phyloP scores from a whole-genome alignment of 2,113 vertebrate genomes.

The Loxodonta africana region DNA sequence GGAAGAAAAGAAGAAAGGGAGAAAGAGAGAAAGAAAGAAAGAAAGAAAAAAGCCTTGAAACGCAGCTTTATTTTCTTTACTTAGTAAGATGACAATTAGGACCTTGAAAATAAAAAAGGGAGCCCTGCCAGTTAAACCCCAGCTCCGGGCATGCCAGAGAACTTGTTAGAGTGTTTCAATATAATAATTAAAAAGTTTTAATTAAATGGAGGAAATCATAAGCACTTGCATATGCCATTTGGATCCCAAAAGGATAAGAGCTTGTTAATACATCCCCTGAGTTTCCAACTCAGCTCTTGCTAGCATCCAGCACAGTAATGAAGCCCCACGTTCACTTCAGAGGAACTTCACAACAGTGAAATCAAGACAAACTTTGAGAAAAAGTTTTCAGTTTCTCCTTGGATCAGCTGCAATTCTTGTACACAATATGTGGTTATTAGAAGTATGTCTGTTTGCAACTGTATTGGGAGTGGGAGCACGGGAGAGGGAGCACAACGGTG shows the following conservation, averaged over 20 bases:
- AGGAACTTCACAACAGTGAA: neutral
- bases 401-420: neutral
- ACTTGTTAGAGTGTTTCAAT: no score
- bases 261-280: neutral
- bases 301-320: neutral
- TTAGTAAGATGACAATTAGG: neutral
- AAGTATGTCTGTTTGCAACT: neutral
- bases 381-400: constrained; percentile 25
- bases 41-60: neutral
- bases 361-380: neutral
- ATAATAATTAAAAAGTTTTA: constrained; percentile 61
- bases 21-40: no score
- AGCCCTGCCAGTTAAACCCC: no score
- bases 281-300: neutral
- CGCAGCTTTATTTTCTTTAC: constrained; percentile 8
- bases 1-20: no score
- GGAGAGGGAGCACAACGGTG: neutral
- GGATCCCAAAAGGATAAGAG: neutral
- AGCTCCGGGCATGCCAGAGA: no score
- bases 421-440: neutral
- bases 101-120: no score
- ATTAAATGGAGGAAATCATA: neutral
- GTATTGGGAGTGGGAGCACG: neutral
- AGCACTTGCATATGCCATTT: neutral
- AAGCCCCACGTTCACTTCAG: neutral